Evolutionary conservation across 1,140 invertebrate genomes (phyloP).

Genomic region (Sitobion miscanthi): DNA sequence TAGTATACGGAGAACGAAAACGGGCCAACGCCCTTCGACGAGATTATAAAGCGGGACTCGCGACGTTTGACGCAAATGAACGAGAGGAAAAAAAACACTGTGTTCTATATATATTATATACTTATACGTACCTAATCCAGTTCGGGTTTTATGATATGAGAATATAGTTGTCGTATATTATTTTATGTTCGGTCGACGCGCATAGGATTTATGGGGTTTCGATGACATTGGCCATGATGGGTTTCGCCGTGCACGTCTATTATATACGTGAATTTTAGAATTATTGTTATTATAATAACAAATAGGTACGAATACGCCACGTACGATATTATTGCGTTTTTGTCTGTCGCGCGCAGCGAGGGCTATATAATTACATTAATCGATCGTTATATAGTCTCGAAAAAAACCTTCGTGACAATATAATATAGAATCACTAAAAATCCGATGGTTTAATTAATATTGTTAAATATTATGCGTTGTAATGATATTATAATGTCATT

Average conservation of each 20-base stretch:
- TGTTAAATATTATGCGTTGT: background rate
- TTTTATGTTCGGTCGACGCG: background rate
- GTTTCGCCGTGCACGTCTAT: background rate
- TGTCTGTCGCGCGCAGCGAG: background rate
- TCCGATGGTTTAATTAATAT: background rate
- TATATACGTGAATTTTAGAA: background rate
- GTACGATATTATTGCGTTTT: background rate
- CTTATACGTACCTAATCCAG: background rate
- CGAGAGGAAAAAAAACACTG: background rate
- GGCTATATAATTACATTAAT: background rate
- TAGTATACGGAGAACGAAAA: background rate
- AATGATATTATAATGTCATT: too few species aligned
- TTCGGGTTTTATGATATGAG: background rate
- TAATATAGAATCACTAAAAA: background rate
- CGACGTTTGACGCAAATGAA: conserved; percentile 27
- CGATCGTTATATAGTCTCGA: too few species aligned
- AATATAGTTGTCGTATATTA: background rate
- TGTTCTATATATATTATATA: background rate
- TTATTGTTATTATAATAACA: background rate
- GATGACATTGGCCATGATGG: conserved; percentile 40
- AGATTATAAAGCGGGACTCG: background rate
- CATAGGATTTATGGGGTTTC: conserved; percentile 46
- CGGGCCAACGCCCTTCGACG: conserved; percentile 28
- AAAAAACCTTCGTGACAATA: background rate
- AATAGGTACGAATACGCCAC: background rate